Percentiles rank a stretch among this genome's conserved stretches.
phyloP scores from a whole-genome alignment of 1,140 invertebrate genomes.

The Papilio glaucus region DNA sequence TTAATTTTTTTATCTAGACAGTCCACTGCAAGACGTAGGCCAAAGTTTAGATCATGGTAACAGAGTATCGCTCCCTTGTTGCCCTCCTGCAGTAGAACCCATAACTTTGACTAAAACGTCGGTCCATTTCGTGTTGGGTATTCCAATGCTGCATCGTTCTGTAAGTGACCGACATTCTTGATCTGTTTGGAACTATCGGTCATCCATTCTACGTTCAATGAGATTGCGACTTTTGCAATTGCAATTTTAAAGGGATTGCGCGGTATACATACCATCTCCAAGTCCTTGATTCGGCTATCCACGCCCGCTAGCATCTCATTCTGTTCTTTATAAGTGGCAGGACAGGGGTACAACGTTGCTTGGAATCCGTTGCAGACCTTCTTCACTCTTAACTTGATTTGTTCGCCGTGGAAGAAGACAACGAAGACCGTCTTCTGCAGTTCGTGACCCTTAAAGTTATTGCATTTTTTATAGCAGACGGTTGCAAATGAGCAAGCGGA shows the following conservation, averaged over 20 bases:
- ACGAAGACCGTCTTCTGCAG: constrained; percentile 97
- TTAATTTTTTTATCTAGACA: too few species aligned
- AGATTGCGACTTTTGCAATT: too few species aligned
- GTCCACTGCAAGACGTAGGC: too few species aligned
- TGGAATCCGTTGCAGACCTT: constrained; percentile 97
- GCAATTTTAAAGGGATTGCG: not conserved
- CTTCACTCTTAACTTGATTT: constrained; percentile 94
- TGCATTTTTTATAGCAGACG: not conserved
- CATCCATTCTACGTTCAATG: too few species aligned
- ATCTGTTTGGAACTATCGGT: too few species aligned
- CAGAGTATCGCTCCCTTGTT: too few species aligned
- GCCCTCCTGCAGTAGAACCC: too few species aligned
- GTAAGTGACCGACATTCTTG: not conserved
- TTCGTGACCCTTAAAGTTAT: constrained; percentile 88
- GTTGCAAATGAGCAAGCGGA: too few species aligned
- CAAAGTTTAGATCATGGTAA: too few species aligned
- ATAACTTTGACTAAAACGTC: too few species aligned
- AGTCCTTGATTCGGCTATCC: constrained; percentile 94
- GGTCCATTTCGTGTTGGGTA: too few species aligned
- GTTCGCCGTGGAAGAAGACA: constrained; percentile 98
- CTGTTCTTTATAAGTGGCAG: constrained; percentile 92
- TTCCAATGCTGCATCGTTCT: constrained; percentile 11
- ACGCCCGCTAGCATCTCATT: constrained; percentile 95
- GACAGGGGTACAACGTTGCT: constrained; percentile 96
- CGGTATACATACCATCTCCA: constrained; percentile 89